Conservation (phyloP, 2,797 vertebrate genomes). For the Pogonophryne albipinna region DNA sequence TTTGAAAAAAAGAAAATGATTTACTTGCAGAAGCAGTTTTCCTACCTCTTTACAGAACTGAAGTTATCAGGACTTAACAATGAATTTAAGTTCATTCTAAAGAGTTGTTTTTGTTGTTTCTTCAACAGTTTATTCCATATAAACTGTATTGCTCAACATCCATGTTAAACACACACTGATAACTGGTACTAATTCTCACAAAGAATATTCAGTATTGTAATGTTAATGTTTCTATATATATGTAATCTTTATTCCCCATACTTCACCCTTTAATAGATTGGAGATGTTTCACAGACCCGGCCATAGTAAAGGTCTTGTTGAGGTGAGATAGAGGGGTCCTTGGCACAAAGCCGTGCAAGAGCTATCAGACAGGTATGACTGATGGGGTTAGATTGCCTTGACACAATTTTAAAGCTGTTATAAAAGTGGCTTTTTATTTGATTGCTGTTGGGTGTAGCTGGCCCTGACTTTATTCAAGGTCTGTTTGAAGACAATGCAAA, state of each 20-base stretch:
- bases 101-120: constrained; percentile 2
- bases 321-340: not conserved
- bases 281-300: not conserved
- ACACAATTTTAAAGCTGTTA: constrained; percentile 65
- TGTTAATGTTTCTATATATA: too few species aligned
- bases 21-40: not conserved
- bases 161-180: not conserved
- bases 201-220: not conserved
- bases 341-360: constrained; percentile 24
- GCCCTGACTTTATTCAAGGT: constrained; percentile 68
- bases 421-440: constrained; percentile 74
- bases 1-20: too few species aligned
- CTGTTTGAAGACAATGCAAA: constrained; percentile 56
- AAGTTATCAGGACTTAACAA: not conserved
- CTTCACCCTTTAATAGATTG: not conserved
- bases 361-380: constrained; percentile 41
- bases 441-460: constrained; percentile 43
- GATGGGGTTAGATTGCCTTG: constrained; percentile 48
- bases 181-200: not conserved
- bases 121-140: not conserved
- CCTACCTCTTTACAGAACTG: not conserved
- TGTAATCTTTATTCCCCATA: not conserved
- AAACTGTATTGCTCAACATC: not conserved
- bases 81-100: not conserved
- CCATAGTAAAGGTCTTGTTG: not conserved